Percentiles rank a stretch among this genome's conserved stretches.
Conservation (phyloP, 2,797 vertebrate species). For the Leptoclinus maculatus region DNA sequence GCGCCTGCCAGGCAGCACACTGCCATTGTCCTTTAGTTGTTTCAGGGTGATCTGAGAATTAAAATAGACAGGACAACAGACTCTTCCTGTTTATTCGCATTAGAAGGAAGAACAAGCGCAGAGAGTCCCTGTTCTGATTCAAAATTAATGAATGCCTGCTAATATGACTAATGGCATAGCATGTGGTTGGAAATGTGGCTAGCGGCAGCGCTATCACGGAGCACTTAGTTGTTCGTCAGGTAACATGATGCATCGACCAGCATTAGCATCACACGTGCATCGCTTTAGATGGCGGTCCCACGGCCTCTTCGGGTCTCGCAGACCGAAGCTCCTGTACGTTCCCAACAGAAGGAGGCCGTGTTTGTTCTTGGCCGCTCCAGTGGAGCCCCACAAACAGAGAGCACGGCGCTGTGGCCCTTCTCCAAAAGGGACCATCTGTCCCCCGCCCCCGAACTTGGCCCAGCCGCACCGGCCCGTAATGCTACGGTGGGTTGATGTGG, state of each 20-base stretch:
- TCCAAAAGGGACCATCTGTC: constrained; percentile 85
- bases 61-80: constrained; percentile 74
- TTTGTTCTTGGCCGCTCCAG: constrained; percentile 77
- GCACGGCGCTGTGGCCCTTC: constrained; percentile 73
- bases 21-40: constrained; percentile 80
- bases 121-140: neutral
- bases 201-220: constrained; percentile 4
- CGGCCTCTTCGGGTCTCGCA: constrained; percentile 40
- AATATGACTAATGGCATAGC: constrained; percentile 24
- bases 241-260: constrained; percentile 33
- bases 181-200: constrained; percentile 26
- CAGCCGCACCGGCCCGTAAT: constrained; percentile 50
- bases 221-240: constrained; percentile 27
- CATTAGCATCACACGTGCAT: constrained; percentile 27
- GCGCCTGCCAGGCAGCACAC: constrained; percentile 79
- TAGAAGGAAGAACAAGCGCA: constrained; percentile 51
- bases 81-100: constrained; percentile 50
- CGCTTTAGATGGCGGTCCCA: constrained; percentile 51
- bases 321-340: constrained; percentile 59
- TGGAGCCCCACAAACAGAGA: constrained; percentile 69
- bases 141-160: constrained; percentile 40
- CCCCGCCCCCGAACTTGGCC: constrained; percentile 58
- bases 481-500: constrained; percentile 70
- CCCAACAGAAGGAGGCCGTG: constrained; percentile 76
- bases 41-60: constrained; percentile 79